Percentiles rank a stretch among this genome's conserved stretches.
phyloP scores from a whole-genome alignment of 1,140 invertebrate genomes.

The Helicorthomorpha holstii region DNA sequence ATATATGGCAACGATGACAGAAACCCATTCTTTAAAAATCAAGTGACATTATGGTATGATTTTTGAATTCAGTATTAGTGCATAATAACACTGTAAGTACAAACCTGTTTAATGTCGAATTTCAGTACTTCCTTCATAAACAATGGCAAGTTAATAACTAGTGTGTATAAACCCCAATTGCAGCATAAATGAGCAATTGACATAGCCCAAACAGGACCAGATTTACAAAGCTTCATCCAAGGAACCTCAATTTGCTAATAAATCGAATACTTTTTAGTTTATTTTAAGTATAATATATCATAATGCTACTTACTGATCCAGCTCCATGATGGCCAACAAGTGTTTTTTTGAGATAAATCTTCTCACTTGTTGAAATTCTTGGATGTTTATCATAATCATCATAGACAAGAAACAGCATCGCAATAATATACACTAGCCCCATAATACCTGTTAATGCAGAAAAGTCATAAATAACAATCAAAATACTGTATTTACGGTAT shows the following conservation, averaged over 20 bases:
- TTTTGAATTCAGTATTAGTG: background rate
- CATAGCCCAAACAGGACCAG: slow-evolving; percentile 35
- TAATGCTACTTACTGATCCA: slow-evolving; percentile 11
- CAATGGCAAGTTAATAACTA: slow-evolving; percentile 37
- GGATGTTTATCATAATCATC: slow-evolving; percentile 32
- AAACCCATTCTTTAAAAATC: slow-evolving; percentile 32
- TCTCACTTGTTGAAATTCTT: slow-evolving; percentile 30
- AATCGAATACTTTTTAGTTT: background rate
- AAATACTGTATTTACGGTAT: background rate
- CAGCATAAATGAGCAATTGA: slow-evolving; percentile 37
- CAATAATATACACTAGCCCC: slow-evolving; percentile 26
- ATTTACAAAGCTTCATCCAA: slow-evolving; percentile 34
- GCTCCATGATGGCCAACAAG: slow-evolving; percentile 12
- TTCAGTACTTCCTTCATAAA: slow-evolving; percentile 39
- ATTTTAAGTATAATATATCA: background rate
- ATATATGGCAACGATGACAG: slow-evolving; percentile 37
- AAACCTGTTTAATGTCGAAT: slow-evolving; percentile 34
- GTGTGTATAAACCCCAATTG: slow-evolving; percentile 41
- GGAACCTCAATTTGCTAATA: slow-evolving; percentile 19
- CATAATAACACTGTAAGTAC: slow-evolving; percentile 4
- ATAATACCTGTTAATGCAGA: slow-evolving; percentile 12
- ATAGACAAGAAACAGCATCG: slow-evolving; percentile 27
- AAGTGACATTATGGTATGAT: slow-evolving; percentile 1
- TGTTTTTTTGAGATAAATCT: slow-evolving; percentile 23
- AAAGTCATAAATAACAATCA: background rate